These are phyloP conservation scores for Caenorhabditis drosophilae DNA, from an alignment of 2,888 invertebrate species.

Conservation along the genomic window DNA sequence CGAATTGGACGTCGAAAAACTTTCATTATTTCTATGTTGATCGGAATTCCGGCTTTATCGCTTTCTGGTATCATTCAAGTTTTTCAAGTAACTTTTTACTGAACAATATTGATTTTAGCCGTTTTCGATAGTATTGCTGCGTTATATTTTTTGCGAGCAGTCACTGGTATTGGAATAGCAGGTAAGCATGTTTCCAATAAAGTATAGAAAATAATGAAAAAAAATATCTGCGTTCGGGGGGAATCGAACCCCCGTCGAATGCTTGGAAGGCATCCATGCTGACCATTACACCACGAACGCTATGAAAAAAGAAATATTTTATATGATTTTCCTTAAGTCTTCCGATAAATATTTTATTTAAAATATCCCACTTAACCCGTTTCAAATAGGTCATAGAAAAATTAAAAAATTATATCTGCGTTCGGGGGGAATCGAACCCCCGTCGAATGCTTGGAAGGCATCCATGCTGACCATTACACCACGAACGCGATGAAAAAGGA, in stretches of 20 bases:
- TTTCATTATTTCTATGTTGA: constrained; percentile 44
- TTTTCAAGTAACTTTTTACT: neutral
- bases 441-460: constrained; percentile 54
- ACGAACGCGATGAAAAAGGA: constrained; percentile 44
- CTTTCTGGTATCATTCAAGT: constrained; percentile 18
- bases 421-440: constrained; percentile 51
- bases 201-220: too few relatives aligned
- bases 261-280: constrained; percentile 55
- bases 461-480: constrained; percentile 55
- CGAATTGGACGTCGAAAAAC: constrained; percentile 44
- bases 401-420: constrained; percentile 16
- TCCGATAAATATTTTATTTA: too few relatives aligned
- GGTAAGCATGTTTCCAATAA: too few relatives aligned
- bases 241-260: constrained; percentile 53
- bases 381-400: too few relatives aligned
- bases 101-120: constrained; percentile 9
- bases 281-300: constrained; percentile 54
- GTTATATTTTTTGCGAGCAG: constrained; percentile 44
- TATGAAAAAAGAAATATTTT: too few relatives aligned
- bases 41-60: constrained; percentile 43
- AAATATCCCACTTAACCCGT: too few relatives aligned
- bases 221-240: constrained; percentile 42
- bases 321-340: too few relatives aligned
- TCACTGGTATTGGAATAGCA: constrained; percentile 52
- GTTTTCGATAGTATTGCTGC: constrained; percentile 41